These are phyloP conservation scores for Spermophilus dauricus DNA, from an alignment of 2,113 vertebrate genomes.

Conservation along the genomic window DNA sequence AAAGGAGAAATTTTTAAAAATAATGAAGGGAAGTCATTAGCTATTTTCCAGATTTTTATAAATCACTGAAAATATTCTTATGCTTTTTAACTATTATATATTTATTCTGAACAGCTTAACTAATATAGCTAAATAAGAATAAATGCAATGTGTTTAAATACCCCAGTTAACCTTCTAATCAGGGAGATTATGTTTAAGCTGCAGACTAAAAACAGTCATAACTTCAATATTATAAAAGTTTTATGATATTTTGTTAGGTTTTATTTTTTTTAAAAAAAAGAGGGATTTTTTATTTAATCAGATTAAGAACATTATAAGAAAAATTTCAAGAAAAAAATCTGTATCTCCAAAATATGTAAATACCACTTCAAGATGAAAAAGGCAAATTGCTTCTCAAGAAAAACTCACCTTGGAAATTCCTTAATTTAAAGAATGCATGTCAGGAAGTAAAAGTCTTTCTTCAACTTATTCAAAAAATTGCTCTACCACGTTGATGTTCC, in stretches of 20 bases:
- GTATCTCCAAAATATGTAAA: not conserved
- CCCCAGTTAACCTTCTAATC: not conserved
- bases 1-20: slow-evolving; percentile 11
- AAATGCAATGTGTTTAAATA: not conserved
- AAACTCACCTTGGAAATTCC: not conserved
- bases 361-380: not conserved
- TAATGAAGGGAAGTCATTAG: not conserved
- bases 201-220: not conserved
- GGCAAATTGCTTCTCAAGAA: not conserved
- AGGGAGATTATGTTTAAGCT: slow-evolving; percentile 28
- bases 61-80: not conserved
- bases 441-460: not conserved
- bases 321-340: not conserved
- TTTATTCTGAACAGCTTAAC: slow-evolving; percentile 15
- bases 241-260: slow-evolving; percentile 6
- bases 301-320: not conserved
- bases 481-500: not conserved
- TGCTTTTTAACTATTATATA: not conserved
- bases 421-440: not conserved
- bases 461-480: not conserved
- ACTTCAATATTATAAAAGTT: not conserved
- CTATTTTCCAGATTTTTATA: not conserved
- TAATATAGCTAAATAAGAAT: not conserved
- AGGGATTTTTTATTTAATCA: not conserved
- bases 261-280: not conserved